These are phyloP conservation scores for Cyclophora punctaria DNA, from an alignment of 2,888 invertebrate genomes.

Conservation along the genomic window DNA sequence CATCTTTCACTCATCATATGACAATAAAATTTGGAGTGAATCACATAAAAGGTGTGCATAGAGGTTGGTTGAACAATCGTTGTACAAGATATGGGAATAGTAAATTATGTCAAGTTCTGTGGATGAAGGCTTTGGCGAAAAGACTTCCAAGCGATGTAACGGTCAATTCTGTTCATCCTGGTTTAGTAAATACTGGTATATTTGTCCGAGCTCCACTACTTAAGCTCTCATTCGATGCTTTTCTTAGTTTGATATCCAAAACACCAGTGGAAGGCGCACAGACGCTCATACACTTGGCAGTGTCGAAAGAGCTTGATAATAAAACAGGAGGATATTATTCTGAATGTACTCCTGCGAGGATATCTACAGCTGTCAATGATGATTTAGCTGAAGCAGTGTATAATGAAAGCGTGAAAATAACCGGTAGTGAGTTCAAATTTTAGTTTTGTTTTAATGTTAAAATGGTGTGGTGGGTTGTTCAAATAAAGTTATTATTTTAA, in stretches of 20 bases:
- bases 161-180: conserved; percentile 88
- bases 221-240: conserved; percentile 65
- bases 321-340: conserved; percentile 84
- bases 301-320: conserved; percentile 80
- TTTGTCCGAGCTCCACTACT: conserved; percentile 60
- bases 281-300: conserved; percentile 82
- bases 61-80: conserved; percentile 48
- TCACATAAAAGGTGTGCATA: conserved; percentile 24
- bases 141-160: conserved; percentile 75
- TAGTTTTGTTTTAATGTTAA: too few species aligned
- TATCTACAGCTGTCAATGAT: conserved; percentile 74
- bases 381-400: conserved; percentile 84
- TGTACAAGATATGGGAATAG: conserved; percentile 40
- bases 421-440: conserved; percentile 7
- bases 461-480: too few species aligned
- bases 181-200: conserved; percentile 85
- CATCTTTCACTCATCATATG: conserved; percentile 46
- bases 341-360: conserved; percentile 79
- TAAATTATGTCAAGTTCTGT: conserved; percentile 56
- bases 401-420: conserved; percentile 66
- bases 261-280: conserved; percentile 85
- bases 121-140: conserved; percentile 54
- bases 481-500: too few species aligned
- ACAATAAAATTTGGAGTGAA: conserved; percentile 61
- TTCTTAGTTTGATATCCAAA: conserved; percentile 79